Evolutionary conservation across 2,888 invertebrate species (phyloP), one percentile per base, ranked within the genome.

Genomic region (Conus canariensis): DNA sequence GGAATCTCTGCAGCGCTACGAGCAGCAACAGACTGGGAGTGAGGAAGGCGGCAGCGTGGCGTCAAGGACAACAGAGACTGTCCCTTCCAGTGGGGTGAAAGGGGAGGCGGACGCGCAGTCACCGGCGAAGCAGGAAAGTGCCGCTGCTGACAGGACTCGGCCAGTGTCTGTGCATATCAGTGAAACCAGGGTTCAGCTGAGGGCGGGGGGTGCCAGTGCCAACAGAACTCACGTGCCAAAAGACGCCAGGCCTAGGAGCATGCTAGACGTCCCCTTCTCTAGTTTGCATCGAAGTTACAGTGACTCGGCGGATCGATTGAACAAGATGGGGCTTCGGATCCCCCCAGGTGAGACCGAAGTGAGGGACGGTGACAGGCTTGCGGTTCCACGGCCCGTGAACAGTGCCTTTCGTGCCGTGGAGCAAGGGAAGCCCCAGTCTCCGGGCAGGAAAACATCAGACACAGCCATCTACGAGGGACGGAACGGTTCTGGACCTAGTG

Each of bases 211-310:
- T 14, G 19, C 14, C 58, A 64, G 64, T 45, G 64, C 25, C 45
- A 64, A 25, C 30, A 80, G 64, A 60, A 90, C 77, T 80, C 30
- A 58, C 45, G 58, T 77, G 87, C 19, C 25, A 58, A 74, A 22
- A 77, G 87, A 77, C 58, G n/a, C 30, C 59, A 12, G 89, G 74
- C 89, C 85, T 25, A 22, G 45, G 58, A 60, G 67, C 85, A 60
- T 83, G 83, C 87, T 91, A 30, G 89, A 88, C 9, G 56, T 90
- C n/a, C 89, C 91, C n/a, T 85, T 67, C 12, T 45, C 60, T 58
- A 58, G 82, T 25, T 59, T 92, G 74, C 92, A 92, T 25, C 91
- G 92, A 25, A 91, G 91, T 80, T 67, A 85, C 45, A 91, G 91
- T 90, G 92, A 92, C 85, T 90, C 91, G 6, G 85, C 91, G 16